phyloP scores from a whole-genome alignment of 2,113 vertebrate species.

The Excalfactoria chinensis region DNA sequence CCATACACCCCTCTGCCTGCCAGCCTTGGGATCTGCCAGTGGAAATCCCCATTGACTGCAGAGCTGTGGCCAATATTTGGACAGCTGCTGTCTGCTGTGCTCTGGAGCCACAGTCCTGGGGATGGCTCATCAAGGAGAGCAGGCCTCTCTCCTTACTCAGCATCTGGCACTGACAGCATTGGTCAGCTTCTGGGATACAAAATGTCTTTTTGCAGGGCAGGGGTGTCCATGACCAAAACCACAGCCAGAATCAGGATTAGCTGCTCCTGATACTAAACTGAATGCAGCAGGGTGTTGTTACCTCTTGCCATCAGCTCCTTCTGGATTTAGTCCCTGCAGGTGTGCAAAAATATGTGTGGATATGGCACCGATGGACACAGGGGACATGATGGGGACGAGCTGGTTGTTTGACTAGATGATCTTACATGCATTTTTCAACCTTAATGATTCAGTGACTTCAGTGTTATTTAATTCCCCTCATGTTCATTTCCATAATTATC shows the following conservation, averaged over 20 bases:
- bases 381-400: too few species aligned
- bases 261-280: background rate
- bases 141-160: background rate
- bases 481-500: conserved; percentile 30
- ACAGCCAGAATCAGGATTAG: background rate
- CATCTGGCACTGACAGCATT: fast-evolving
- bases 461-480: background rate
- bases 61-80: conserved; percentile 61
- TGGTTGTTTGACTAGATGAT: too few species aligned
- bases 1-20: background rate
- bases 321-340: too few species aligned
- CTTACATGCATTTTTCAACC: too few species aligned
- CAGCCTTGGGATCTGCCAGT: background rate
- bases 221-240: background rate
- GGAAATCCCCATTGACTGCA: conserved; percentile 22
- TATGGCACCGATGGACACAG: too few species aligned
- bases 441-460: background rate
- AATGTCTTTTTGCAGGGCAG: background rate
- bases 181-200: background rate
- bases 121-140: conserved; percentile 13
- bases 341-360: too few species aligned
- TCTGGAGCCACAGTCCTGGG: conserved; percentile 20
- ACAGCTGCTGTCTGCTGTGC: conserved; percentile 65
- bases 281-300: background rate
- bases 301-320: background rate